A percentile compares a stretch with the other conserved stretches of the same genome.
Conservation (phyloP, 2,888 invertebrate genomes). For the Campoplex capitator region DNA sequence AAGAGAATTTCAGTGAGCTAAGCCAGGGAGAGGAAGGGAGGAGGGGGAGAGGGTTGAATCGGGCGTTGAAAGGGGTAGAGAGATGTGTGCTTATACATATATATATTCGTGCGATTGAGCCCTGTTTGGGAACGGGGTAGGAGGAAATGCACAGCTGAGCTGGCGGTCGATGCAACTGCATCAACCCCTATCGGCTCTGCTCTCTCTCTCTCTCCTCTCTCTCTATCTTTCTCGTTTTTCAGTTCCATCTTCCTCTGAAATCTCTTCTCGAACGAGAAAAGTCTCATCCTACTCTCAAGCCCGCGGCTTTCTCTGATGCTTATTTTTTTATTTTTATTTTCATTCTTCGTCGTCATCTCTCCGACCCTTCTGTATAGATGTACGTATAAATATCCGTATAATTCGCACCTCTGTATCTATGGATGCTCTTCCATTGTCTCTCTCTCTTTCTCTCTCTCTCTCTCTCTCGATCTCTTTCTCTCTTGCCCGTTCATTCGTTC, state of each 20-base stretch:
- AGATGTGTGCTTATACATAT: conserved; percentile 16
- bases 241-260: not conserved
- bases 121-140: conserved; percentile 64
- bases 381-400: conserved; percentile 19
- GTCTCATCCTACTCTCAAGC: conserved; percentile 29
- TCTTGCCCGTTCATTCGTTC: conserved; percentile 30
- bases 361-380: conserved; percentile 26
- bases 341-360: conserved; percentile 47
- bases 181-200: conserved; percentile 74
- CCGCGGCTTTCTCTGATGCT: conserved; percentile 31
- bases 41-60: conserved; percentile 9
- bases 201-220: conserved; percentile 1
- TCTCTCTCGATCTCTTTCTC: conserved; percentile 8
- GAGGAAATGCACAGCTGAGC: conserved; percentile 72
- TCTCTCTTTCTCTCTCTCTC: not conserved
- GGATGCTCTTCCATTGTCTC: conserved; percentile 9
- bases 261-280: not conserved
- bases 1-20: conserved; percentile 62
- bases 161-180: conserved; percentile 81
- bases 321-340: not conserved
- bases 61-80: conserved; percentile 29
- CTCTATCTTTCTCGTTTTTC: conserved; percentile 39
- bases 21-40: conserved; percentile 29
- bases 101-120: conserved; percentile 32
- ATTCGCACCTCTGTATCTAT: not conserved